phyloP scores from a whole-genome alignment of 2,797 vertebrate genomes.

The Girardinus metallicus region DNA sequence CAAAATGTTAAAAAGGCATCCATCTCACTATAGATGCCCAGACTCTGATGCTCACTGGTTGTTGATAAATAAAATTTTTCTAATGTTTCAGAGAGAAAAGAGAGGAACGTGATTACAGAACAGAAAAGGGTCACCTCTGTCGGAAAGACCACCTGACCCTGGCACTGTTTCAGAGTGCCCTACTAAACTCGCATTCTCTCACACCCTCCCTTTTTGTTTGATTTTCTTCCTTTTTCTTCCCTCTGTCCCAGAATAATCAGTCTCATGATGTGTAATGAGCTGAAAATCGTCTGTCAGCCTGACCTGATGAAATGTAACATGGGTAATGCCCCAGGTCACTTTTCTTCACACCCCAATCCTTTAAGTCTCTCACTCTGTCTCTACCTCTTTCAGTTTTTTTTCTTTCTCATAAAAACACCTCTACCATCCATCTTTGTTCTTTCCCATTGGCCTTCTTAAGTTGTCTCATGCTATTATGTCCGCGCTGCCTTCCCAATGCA shows the following conservation, averaged over 20 bases:
- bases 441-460: slow-evolving; percentile 57
- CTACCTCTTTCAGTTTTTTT: slow-evolving; percentile 35
- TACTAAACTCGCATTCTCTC: slow-evolving; percentile 69
- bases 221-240: slow-evolving; percentile 65
- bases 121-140: slow-evolving; percentile 37
- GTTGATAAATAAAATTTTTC: neutral
- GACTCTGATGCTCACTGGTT: neutral
- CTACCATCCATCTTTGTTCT: slow-evolving; percentile 42
- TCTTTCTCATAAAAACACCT: slow-evolving; percentile 30
- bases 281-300: slow-evolving; percentile 75
- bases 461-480: slow-evolving; percentile 49
- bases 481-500: slow-evolving; percentile 30
- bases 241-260: slow-evolving; percentile 75
- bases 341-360: slow-evolving; percentile 69
- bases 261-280: slow-evolving; percentile 82
- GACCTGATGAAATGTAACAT: slow-evolving; percentile 78
- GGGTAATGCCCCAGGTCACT: slow-evolving; percentile 74
- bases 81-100: slow-evolving; percentile 5
- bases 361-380: slow-evolving; percentile 48
- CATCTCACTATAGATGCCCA: neutral
- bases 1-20: neutral
- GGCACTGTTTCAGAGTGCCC: slow-evolving; percentile 67
- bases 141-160: slow-evolving; percentile 78
- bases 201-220: slow-evolving; percentile 42
- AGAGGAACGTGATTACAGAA: slow-evolving; percentile 15